Percentiles rank a stretch among this genome's conserved stretches.
Evolutionary conservation across 2,888 invertebrate species (phyloP).

Genomic region (Pollenia griseotomentosa): DNA sequence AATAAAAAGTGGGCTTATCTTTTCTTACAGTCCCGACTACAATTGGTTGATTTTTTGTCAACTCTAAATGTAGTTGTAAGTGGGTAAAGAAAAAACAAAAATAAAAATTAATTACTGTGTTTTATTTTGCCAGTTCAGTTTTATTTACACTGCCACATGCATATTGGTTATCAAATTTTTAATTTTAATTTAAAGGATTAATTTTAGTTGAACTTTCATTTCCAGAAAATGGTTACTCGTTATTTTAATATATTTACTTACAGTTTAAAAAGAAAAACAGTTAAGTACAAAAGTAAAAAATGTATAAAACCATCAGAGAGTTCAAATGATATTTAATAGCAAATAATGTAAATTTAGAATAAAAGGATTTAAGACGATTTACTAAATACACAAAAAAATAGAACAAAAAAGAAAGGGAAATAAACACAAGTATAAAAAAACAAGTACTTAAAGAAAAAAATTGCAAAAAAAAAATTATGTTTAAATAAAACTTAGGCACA

Average conservation of each 20-base stretch:
- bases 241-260: constrained; percentile 57
- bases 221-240: background rate
- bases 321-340: constrained; percentile 61
- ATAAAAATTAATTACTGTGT: too few relatives aligned
- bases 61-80: too few relatives aligned
- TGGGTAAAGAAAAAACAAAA: too few relatives aligned
- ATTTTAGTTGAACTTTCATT: constrained; percentile 8
- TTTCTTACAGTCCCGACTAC: too few relatives aligned
- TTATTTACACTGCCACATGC: too few relatives aligned
- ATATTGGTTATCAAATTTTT: too few relatives aligned
- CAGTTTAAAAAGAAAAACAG: constrained; percentile 25
- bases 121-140: too few relatives aligned
- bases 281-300: constrained; percentile 22
- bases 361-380: constrained; percentile 63
- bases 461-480: background rate
- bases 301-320: background rate
- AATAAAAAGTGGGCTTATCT: too few relatives aligned
- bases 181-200: constrained; percentile 14
- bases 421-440: background rate
- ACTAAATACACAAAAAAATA: constrained; percentile 48
- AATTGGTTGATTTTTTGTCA: too few relatives aligned
- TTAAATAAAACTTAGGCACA: background rate
- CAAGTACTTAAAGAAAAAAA: background rate
- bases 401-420: background rate
- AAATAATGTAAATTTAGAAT: constrained; percentile 64